Conservation (phyloP, 2,113 vertebrate genomes). For the Benitochromis conjunctus region DNA sequence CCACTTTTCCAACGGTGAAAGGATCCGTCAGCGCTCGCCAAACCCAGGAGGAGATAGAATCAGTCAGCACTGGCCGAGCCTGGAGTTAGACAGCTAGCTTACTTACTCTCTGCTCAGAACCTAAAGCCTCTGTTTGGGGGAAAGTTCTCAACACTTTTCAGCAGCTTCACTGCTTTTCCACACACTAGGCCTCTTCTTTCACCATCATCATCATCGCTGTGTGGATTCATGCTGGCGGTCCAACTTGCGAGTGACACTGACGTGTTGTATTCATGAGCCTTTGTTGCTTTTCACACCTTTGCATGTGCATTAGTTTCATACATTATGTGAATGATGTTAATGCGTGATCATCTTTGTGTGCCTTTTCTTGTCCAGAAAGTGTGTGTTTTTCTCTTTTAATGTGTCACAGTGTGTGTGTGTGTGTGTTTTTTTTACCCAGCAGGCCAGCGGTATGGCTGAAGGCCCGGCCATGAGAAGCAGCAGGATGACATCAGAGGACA, state of each 20-base stretch:
- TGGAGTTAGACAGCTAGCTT: neutral
- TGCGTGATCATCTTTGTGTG: neutral
- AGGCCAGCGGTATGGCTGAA: constrained; percentile 13
- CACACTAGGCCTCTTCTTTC: neutral
- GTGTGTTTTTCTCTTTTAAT: constrained; percentile 8
- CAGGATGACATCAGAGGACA: constrained; percentile 70
- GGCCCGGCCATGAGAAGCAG: constrained; percentile 35
- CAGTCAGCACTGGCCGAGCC: constrained; percentile 2
- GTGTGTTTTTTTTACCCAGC: constrained; percentile 3
- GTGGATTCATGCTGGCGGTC: neutral
- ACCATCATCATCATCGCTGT: neutral
- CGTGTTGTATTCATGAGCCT: neutral
- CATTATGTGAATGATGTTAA: neutral
- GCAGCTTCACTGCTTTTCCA: neutral
- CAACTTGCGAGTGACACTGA: neutral
- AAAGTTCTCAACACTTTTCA: neutral
- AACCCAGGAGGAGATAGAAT: constrained; percentile 39
- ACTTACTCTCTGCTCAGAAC: neutral
- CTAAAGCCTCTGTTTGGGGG: neutral
- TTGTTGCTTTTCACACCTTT: neutral
- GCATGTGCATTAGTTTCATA: neutral
- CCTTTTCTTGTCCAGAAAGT: neutral
- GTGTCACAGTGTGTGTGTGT: neutral
- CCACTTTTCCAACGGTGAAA: constrained; percentile 39
- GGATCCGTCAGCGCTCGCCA: constrained; percentile 24